phyloP scores from a whole-genome alignment of 2,113 vertebrate species.

The Thermophis baileyi region DNA sequence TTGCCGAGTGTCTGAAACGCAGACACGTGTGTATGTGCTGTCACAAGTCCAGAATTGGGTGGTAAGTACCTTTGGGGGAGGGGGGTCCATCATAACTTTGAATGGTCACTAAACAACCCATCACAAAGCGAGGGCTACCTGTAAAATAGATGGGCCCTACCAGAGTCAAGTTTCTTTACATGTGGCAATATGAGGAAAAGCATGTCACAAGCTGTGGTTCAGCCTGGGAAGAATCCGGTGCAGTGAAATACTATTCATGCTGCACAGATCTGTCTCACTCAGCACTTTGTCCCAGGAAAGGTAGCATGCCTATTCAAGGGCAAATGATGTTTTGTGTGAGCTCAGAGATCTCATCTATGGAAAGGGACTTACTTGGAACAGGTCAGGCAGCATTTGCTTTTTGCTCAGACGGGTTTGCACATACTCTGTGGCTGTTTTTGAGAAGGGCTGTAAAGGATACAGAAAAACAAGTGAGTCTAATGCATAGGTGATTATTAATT shows the following conservation, averaged over 20 bases:
- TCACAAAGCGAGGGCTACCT: not conserved
- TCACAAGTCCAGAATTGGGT: not conserved
- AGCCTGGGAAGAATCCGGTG: not conserved
- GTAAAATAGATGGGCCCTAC: not conserved
- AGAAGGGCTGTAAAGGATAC: constrained; percentile 64
- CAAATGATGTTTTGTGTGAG: not conserved
- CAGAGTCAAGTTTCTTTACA: not conserved
- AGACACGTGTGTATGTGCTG: not conserved
- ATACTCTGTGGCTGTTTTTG: constrained; percentile 69
- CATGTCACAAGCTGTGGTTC: not conserved
- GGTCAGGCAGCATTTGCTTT: constrained; percentile 74
- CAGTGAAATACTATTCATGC: not conserved
- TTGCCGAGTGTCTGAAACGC: not conserved
- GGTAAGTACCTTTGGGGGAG: not conserved
- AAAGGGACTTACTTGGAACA: constrained; percentile 68
- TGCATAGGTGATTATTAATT: not conserved
- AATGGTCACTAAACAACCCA: not conserved
- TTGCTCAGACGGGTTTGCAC: constrained; percentile 71
- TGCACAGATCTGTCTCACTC: not conserved
- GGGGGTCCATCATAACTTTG: not conserved
- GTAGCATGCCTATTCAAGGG: not conserved
- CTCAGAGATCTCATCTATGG: not conserved
- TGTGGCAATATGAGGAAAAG: not conserved
- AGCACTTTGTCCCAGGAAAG: not conserved
- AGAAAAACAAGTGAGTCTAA: not conserved